Base-by-base conservation (phyloP, 2,888 invertebrate species). In the Strigamia crassipes region DNA sequence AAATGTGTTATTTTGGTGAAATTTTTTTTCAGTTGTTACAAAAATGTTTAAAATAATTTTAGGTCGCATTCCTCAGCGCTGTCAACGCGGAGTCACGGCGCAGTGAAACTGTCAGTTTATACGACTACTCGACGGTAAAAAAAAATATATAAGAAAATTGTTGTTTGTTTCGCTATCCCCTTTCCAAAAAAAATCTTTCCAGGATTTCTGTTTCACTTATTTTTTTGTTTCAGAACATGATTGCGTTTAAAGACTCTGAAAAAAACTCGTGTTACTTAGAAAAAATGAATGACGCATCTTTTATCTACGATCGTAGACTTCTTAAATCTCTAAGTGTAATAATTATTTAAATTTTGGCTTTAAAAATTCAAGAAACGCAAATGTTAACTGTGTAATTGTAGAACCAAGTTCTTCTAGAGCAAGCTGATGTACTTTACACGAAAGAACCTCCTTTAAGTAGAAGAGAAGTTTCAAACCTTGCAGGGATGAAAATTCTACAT, bases 391-490 rank as follows among this genome's bases (percentile, higher is more conserved):
- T 34, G 38, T 61, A 21, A 66, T 81, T 81, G 9, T 27, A 81
- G 81, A 73, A 81, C 15, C 81, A 81, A 78, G 81, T 81, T 34
- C 31, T 81, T 12, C 42, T 81, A 6, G 81, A 46, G 41, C 73
- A 34, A 31, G 18, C 77, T 21, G 78, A 81, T 13, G 15, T 31
- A 8, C 23, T 81, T 0, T 78, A 78, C 41, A 42, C n/a, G 8
- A 23, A 73, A 4, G 78, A 41, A 5, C 46, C 81, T 1, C 18
- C 78, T 9, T 27, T 81, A 31, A 81, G 23, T 3, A 34, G 46
- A 31, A 51, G 81, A 27, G 77, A 81, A 31, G 78, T 81, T 12
- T 23, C 42, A 46, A 46, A 38, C 23, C 1, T 41, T 12, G 81
- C 77, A 41, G 81, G 81, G 21, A 77, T 23, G 42, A 42, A 31